These are phyloP conservation scores for Meda fulgida DNA, from an alignment of 2,797 vertebrate species.

Conservation along the genomic window DNA sequence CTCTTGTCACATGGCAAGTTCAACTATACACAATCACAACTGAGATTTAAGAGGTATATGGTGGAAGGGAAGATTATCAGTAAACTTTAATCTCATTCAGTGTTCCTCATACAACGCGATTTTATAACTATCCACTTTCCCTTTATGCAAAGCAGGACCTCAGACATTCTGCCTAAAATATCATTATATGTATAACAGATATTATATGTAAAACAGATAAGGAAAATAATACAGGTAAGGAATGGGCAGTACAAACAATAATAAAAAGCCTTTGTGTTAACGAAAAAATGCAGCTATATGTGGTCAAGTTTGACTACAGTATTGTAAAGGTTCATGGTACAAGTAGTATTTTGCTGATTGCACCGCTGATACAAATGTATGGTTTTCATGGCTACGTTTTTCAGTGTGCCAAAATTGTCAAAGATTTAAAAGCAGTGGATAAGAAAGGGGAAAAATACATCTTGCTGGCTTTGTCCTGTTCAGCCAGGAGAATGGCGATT, in stretches of 20 bases:
- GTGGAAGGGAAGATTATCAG: background rate
- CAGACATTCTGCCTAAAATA: background rate
- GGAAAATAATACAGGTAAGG: background rate
- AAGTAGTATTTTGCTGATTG: constrained; percentile 19
- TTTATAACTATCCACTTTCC: background rate
- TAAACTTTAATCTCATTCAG: background rate
- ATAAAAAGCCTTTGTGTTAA: background rate
- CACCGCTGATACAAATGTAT: background rate
- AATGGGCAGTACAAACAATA: too few relatives aligned
- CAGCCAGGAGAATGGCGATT: constrained; percentile 65
- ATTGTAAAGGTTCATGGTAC: background rate
- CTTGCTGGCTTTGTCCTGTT: constrained; percentile 63
- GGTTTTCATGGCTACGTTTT: background rate
- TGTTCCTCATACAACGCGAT: background rate
- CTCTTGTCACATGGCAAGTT: background rate
- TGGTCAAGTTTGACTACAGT: background rate
- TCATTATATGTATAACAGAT: background rate
- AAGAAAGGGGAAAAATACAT: constrained; percentile 41
- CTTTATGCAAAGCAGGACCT: background rate
- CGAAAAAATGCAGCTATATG: background rate
- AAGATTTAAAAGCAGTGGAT: constrained; percentile 6
- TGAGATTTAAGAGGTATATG: background rate
- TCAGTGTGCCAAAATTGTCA: background rate
- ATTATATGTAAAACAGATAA: too few relatives aligned
- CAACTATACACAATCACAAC: background rate